Conservation (phyloP, 2,888 invertebrate species). For the Ashinkailepas kermadecensis region DNA sequence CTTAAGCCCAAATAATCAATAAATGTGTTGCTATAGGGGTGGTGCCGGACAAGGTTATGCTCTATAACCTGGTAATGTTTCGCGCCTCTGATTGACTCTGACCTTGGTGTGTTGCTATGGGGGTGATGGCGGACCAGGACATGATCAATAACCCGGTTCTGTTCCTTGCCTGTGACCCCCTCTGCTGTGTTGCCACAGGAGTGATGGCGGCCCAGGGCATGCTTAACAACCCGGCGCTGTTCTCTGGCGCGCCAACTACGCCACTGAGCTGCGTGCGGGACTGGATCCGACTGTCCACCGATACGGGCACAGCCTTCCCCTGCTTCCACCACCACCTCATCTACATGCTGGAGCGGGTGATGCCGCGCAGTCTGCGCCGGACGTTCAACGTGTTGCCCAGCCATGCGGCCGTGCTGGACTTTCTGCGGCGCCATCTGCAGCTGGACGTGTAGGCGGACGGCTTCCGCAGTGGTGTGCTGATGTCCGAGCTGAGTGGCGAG, state of each 20-base stretch:
- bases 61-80: too few relatives aligned
- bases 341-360: slow-evolving; percentile 82
- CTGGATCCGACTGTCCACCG: slow-evolving; percentile 49
- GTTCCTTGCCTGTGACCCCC: not conserved
- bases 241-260: slow-evolving; percentile 61
- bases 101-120: slow-evolving; percentile 40
- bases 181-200: slow-evolving; percentile 43
- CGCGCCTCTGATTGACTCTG: not conserved
- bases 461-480: not conserved
- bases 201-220: slow-evolving; percentile 90
- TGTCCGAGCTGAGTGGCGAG: too few relatives aligned
- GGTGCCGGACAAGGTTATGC: too few relatives aligned
- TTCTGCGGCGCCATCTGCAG: slow-evolving; percentile 52
- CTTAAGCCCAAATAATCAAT: too few relatives aligned
- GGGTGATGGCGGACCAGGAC: slow-evolving; percentile 39
- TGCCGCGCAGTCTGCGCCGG: slow-evolving; percentile 62
- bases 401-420: slow-evolving; percentile 60
- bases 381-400: slow-evolving; percentile 68
- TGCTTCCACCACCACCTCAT: slow-evolving; percentile 93
- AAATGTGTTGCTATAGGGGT: too few relatives aligned
- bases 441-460: slow-evolving; percentile 25
- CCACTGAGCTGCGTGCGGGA: slow-evolving; percentile 51
- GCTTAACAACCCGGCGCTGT: slow-evolving; percentile 83
- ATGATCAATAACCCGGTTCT: too few relatives aligned
- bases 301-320: slow-evolving; percentile 63